Percentiles rank a stretch among this genome's conserved stretches.
These are phyloP conservation scores for Anastrepha ludens DNA, from an alignment of 1,140 invertebrate species.

Conservation along the genomic window DNA sequence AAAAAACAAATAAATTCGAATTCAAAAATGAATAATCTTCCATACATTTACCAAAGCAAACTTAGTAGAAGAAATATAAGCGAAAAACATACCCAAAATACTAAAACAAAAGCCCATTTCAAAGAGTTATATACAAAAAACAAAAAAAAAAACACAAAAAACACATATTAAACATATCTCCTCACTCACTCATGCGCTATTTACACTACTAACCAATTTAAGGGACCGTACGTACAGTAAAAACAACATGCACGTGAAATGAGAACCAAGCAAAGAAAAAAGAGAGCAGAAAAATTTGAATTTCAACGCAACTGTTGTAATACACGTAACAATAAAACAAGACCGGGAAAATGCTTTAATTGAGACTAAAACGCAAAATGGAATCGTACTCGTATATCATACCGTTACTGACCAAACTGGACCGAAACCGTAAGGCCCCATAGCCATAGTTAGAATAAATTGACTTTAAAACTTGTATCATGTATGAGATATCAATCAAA, in stretches of 20 bases:
- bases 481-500: no score
- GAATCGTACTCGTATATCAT: not conserved
- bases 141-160: not conserved
- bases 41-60: slow-evolving; percentile 50
- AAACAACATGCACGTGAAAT: not conserved
- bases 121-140: not conserved
- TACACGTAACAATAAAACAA: not conserved
- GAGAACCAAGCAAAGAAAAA: no score
- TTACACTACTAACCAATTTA: not conserved
- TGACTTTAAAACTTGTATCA: not conserved
- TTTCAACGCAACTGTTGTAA: not conserved
- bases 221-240: not conserved
- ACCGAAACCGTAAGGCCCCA: not conserved
- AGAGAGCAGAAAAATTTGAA: not conserved
- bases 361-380: slow-evolving; percentile 1
- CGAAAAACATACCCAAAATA: not conserved
- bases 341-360: slow-evolving; percentile 41
- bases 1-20: slow-evolving; percentile 21
- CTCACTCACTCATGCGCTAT: slow-evolving; percentile 27
- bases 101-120: not conserved
- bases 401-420: no score
- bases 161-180: slow-evolving; percentile 21
- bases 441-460: not conserved
- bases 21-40: slow-evolving; percentile 45
- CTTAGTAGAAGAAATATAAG: slow-evolving; percentile 35